Evolutionary conservation across 2,888 invertebrate species (phyloP).

Genomic region (Lasioglossum marginatum): DNA sequence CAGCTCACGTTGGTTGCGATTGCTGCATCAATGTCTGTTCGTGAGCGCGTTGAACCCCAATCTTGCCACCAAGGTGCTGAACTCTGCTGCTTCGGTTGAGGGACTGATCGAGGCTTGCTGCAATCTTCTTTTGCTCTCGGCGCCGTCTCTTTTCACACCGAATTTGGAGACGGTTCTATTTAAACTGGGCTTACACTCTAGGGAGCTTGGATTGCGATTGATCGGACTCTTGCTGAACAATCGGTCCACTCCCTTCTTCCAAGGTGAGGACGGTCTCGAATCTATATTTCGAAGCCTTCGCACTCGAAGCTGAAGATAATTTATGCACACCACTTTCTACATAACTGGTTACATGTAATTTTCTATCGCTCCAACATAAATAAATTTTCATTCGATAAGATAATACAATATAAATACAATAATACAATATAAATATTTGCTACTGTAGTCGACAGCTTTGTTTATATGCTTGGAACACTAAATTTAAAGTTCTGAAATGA

Average conservation of each 20-base stretch:
- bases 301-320: no score
- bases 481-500: no score
- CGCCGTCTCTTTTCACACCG: slow-evolving; percentile 87
- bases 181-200: slow-evolving; percentile 88
- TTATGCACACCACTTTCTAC: no score
- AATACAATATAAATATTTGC: no score
- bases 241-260: slow-evolving; percentile 82
- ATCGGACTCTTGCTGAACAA: slow-evolving; percentile 87
- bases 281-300: neutral
- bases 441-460: no score
- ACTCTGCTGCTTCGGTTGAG: slow-evolving; percentile 88
- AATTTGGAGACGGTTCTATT: slow-evolving; percentile 89
- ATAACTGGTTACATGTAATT: no score
- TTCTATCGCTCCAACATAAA: no score
- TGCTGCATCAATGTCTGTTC: slow-evolving; percentile 92
- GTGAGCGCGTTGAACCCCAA: slow-evolving; percentile 78
- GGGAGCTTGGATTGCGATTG: slow-evolving; percentile 87
- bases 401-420: no score
- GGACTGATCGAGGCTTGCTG: slow-evolving; percentile 90
- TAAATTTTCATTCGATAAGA: no score
- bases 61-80: slow-evolving; percentile 85
- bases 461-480: no score
- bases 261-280: slow-evolving; percentile 66
- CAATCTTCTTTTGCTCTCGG: slow-evolving; percentile 89
- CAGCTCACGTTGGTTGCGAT: slow-evolving; percentile 93